Base-by-base conservation (phyloP, 2,113 vertebrate species). In the Cromileptes altivelis region DNA sequence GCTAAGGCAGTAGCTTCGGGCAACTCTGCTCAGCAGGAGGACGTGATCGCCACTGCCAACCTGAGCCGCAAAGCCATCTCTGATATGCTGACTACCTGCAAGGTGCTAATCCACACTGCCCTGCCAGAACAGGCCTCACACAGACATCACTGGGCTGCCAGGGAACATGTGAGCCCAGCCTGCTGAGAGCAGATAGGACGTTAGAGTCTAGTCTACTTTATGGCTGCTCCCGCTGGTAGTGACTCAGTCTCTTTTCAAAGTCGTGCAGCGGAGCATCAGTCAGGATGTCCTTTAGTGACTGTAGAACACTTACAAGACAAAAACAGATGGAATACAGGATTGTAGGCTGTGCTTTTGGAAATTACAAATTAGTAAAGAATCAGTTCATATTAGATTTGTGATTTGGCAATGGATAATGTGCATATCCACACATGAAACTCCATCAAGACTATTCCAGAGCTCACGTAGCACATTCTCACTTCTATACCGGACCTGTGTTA, bases 1-100 rank as follows among this genome's bases (percentile, higher is more conserved):
- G 97, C 98, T 94, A 99, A 99, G 94, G 98, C 98, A 0, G 98
- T 99, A 80, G 98, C 98, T n/a, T 97, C 98, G 1, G 98, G 98
- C 63, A 99, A 99, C 95, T 99, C 98, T 0, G 97, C 97, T 82
- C 95, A 98, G 85, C 98, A 99, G 95, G 98, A 99, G 74, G 98
- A 99, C 2, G 98, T 99, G 91, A 99, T 99, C 42, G 96, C 97
- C 62, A 99, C 98, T 0, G 98, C 98, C 62, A 99, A 99, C 90
- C 96, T 99, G 92, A 99, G 98, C 95, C 97, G 98, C 91, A 99
- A 99, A 93, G 98, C 97, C 15, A 96, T 99, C 49, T 92, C 96
- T 0, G 98, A 99, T 90, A 99, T 99, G 98, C 93, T 99, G 81
- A 96, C 91, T 23, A 96, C 98, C 80, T 91, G 92, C 91, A 94